Percentiles rank a stretch among this genome's conserved stretches.
Conservation (phyloP, 2,797 vertebrate species). For the Rallus crepitans region DNA sequence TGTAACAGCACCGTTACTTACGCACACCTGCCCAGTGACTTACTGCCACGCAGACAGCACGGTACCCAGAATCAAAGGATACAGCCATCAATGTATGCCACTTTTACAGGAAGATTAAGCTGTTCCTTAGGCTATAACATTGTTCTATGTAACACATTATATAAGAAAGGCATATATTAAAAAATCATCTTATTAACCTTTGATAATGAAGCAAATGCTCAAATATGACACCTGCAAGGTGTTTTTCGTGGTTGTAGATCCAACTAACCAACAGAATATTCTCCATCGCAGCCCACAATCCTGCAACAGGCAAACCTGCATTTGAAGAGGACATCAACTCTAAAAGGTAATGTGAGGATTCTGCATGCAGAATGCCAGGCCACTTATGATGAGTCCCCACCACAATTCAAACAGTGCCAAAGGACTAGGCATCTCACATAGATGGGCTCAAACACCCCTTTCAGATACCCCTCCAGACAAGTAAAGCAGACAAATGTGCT, state of each 20-base stretch:
- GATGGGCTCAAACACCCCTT: background rate
- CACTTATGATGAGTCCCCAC: background rate
- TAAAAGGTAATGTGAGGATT: background rate
- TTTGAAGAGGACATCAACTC: background rate
- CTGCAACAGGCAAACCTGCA: background rate
- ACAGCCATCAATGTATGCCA: background rate
- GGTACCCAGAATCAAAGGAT: background rate
- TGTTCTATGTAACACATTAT: background rate
- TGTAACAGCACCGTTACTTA: background rate
- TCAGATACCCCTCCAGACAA: background rate
- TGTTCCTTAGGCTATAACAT: background rate
- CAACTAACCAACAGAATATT: background rate
- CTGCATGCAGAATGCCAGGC: background rate
- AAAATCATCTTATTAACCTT: background rate
- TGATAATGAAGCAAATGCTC: background rate
- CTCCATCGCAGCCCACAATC: background rate
- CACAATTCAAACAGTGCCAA: background rate
- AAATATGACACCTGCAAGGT: background rate
- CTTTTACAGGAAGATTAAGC: background rate
- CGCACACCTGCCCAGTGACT: fast-evolving
- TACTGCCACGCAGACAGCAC: background rate
- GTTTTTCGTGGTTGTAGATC: background rate
- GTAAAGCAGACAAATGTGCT: background rate
- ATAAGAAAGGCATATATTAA: background rate
- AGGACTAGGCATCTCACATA: background rate